Percentiles rank a stretch among this genome's conserved stretches.
These are phyloP conservation scores for Ophion obscuratus DNA, from an alignment of 2,888 invertebrate species.

Conservation along the genomic window DNA sequence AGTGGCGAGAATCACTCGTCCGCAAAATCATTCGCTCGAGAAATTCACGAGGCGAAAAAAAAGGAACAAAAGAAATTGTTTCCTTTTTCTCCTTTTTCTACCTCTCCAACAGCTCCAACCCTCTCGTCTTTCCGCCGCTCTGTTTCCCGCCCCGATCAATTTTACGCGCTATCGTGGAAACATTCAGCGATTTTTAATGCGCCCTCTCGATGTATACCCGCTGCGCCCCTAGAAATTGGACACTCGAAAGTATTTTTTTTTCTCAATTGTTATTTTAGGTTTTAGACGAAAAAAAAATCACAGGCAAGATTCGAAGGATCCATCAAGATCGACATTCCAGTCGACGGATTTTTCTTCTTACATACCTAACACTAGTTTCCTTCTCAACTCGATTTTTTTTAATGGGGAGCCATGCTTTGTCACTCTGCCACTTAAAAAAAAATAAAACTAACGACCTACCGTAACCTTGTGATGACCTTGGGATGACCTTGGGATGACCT, in stretches of 20 bases:
- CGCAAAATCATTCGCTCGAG: slow-evolving; percentile 44
- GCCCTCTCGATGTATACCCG: slow-evolving; percentile 13
- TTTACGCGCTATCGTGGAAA: neutral
- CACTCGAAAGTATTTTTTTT: neutral
- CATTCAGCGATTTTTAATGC: neutral
- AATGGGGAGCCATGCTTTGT: no score
- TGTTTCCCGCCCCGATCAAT: neutral
- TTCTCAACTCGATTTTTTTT: no score
- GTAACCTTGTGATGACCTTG: no score
- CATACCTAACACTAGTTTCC: no score
- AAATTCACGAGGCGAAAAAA: slow-evolving; percentile 10
- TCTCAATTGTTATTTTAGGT: neutral
- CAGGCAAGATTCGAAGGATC: no score
- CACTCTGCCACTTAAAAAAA: no score
- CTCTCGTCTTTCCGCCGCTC: neutral
- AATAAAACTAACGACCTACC: no score
- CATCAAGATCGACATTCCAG: no score
- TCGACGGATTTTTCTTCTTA: no score
- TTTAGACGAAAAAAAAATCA: no score
- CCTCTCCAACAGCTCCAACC: neutral
- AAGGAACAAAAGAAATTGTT: neutral
- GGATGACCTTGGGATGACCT: no score
- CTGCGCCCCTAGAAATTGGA: neutral
- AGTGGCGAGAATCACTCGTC: slow-evolving; percentile 35
- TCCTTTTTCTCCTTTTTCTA: neutral